Evolutionary conservation across 1,140 invertebrate species (phyloP).

Genomic region (Neotoxoptera formosana): DNA sequence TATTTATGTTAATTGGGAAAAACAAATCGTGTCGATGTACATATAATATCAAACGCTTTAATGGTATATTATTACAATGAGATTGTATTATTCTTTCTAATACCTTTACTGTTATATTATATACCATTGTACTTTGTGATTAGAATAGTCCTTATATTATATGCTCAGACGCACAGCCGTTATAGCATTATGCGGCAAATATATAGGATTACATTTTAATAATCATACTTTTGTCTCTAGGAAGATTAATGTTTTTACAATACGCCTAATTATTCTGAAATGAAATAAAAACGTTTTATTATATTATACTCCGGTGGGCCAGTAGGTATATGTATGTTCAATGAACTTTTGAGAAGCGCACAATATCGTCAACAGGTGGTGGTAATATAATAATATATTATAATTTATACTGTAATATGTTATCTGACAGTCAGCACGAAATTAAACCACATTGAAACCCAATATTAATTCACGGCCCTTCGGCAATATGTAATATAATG

Average conservation of each 20-base stretch:
- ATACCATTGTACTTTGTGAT: neutral
- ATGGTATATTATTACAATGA: neutral
- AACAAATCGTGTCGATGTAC: neutral
- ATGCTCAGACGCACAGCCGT: neutral
- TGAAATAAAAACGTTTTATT: neutral
- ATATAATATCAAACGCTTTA: neutral
- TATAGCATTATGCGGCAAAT: neutral
- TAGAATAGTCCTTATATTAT: neutral
- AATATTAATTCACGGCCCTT: constrained; percentile 1
- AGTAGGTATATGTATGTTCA: neutral
- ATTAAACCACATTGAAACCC: neutral
- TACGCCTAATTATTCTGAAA: neutral
- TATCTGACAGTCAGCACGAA: neutral
- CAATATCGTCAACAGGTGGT: neutral
- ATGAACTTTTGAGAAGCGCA: neutral
- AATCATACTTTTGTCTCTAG: neutral
- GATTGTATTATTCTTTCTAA: neutral
- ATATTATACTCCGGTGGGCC: neutral
- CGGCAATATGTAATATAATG: neutral
- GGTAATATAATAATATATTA: neutral
- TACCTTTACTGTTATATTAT: neutral
- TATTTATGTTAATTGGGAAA: neutral
- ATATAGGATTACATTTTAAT: neutral
- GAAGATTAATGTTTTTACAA: neutral
- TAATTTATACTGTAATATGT: neutral